Evolutionary conservation across 2,888 invertebrate genomes (phyloP), one percentile per base, ranked within the genome.

Genomic region (Campoplex nolae): DNA sequence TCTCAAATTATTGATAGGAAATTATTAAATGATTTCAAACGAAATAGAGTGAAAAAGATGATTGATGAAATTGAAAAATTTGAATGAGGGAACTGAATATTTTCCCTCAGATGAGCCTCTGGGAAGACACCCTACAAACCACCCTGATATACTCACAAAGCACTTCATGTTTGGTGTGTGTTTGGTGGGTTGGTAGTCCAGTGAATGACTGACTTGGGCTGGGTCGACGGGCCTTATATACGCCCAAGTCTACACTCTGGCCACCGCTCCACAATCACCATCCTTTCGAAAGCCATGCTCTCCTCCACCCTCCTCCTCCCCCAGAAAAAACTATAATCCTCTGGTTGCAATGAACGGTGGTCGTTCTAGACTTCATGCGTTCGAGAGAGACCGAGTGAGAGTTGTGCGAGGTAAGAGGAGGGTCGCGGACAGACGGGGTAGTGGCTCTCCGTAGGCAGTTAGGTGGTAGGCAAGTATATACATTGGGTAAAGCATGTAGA

Each of bases 141-240:
- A 88, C 89, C 88, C 88, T 82, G 88, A 80, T 91, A 94, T 94
- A 94, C 94, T 94, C 94, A 94, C 94, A 93, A 94, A 94, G 94
- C 94, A 93, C 94, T 94, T 94, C 94, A 94, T 94, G 94, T 93
- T 94, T 94, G 93, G 91, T 94, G 89, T 91, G 92, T 94, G 93
- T 94, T 90, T 94, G 93, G 93, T 94, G 94, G 94, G 93, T 93
- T 94, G 93, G 93, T 94, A 93, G 94, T 93, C 94, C 94, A 92
- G 94, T 94, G 94, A 94, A 93, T 94, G 94, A 94, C 94, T 94
- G 94, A 94, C 94, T 94, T 94, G 92, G 94, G 92, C 93, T 91
- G 92, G 94, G 94, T 90, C 92, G 92, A 91, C 90, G 92, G 93
- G 93, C 93, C 92, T 94, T 94, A 93, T 94, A 94, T 94, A 94